Evolutionary conservation across 2,797 vertebrate genomes (phyloP).

Genomic region (Sparus aurata): DNA sequence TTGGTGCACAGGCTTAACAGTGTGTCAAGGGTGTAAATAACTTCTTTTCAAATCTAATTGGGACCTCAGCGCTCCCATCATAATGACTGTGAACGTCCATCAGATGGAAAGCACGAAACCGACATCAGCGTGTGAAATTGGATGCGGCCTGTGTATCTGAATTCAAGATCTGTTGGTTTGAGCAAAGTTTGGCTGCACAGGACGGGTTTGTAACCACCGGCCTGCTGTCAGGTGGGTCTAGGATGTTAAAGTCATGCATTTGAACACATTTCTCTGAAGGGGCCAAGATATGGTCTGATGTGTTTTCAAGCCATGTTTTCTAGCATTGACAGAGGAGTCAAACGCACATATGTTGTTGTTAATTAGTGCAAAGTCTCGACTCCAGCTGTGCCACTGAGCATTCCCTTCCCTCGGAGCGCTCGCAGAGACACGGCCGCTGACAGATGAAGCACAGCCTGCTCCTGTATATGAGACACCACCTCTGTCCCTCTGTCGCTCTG

Average conservation of each 20-base stretch:
- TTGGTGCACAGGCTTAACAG: too few species aligned
- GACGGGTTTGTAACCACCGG: not conserved
- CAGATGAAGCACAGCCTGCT: constrained; percentile 74
- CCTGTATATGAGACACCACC: constrained; percentile 65
- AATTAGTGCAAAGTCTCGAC: constrained; percentile 65
- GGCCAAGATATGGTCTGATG: constrained; percentile 5
- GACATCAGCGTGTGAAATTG: not conserved
- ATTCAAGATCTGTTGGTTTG: not conserved
- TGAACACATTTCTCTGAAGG: constrained; percentile 10
- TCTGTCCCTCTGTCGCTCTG: constrained; percentile 61
- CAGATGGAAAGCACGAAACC: not conserved
- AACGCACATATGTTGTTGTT: constrained; percentile 66
- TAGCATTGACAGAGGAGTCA: constrained; percentile 35
- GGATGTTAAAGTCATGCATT: not conserved
- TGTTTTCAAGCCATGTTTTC: constrained; percentile 37
- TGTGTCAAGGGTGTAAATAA: too few species aligned
- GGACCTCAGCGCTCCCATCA: too few species aligned
- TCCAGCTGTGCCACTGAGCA: constrained; percentile 73
- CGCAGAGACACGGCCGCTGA: constrained; percentile 56
- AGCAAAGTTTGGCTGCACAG: not conserved
- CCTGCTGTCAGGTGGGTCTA: not conserved
- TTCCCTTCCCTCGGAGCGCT: constrained; percentile 48
- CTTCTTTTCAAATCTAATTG: too few species aligned
- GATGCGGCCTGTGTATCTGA: not conserved
- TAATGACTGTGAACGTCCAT: too few species aligned